Conservation (phyloP, 1,140 invertebrate genomes). For the Spodoptera frugiperda region DNA sequence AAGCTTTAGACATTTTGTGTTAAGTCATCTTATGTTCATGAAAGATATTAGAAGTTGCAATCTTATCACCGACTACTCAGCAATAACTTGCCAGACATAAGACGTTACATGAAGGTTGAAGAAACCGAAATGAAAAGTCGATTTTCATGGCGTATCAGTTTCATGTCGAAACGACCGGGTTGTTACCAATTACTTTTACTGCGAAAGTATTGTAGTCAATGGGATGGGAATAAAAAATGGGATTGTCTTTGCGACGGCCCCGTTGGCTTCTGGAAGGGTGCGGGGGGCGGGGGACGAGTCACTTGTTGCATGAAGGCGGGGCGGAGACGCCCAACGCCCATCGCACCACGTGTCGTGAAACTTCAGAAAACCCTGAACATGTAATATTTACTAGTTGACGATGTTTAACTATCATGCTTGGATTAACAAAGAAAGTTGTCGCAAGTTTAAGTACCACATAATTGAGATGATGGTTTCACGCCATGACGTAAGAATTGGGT, state of each 20-base stretch:
- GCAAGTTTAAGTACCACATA: too few relatives aligned
- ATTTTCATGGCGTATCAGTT: conserved; percentile 12
- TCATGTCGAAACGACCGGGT: conserved; percentile 20
- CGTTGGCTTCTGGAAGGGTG: conserved; percentile 33
- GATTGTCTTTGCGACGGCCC: conserved; percentile 44
- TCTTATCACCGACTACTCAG: too few relatives aligned
- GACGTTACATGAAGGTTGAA: background rate
- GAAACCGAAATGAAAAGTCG: conserved; percentile 18
- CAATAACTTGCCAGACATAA: background rate
- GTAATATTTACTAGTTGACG: background rate
- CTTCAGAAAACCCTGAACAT: conserved; percentile 34
- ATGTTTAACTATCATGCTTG: background rate
- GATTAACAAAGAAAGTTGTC: background rate
- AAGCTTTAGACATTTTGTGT: too few relatives aligned
- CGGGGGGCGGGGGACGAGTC: conserved; percentile 48
- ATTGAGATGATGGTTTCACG: too few relatives aligned
- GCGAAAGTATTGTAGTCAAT: conserved; percentile 38
- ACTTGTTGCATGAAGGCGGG: conserved; percentile 81
- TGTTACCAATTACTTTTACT: conserved; percentile 34
- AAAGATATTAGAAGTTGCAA: too few relatives aligned
- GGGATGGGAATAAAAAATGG: conserved; percentile 42
- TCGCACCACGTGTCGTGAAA: conserved; percentile 57
- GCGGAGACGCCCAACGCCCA: conserved; percentile 73
- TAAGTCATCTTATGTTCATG: too few relatives aligned
- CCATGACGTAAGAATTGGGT: too few relatives aligned